Evolutionary conservation across 2,113 vertebrate species (phyloP).

Genomic region (Odocoileus hemionus): DNA sequence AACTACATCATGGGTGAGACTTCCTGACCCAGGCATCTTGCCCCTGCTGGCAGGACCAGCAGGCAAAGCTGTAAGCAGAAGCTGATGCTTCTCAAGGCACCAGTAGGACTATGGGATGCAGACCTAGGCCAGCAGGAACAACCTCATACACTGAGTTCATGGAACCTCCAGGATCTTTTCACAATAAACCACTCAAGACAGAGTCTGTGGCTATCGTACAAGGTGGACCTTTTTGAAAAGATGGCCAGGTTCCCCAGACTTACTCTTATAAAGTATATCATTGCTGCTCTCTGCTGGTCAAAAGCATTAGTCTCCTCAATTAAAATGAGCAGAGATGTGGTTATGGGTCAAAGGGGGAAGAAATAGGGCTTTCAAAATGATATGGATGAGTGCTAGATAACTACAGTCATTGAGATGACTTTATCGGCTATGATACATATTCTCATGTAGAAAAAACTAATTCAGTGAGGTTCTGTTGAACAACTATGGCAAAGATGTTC

Average conservation of each 20-base stretch:
- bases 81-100: not conserved
- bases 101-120: not conserved
- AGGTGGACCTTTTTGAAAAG: not conserved
- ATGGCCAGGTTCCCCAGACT: constrained; percentile 44
- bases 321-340: not conserved
- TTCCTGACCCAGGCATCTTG: not conserved
- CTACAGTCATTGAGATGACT: not conserved
- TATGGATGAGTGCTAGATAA: not conserved
- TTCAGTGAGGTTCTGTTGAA: not conserved
- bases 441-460: not conserved
- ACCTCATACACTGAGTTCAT: not conserved
- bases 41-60: not conserved
- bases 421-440: not conserved
- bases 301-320: constrained; percentile 66
- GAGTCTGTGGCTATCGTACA: not conserved
- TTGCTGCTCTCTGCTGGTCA: constrained; percentile 85
- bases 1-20: no score
- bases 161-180: not conserved
- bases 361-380: not conserved
- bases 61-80: not conserved
- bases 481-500: not conserved
- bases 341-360: not conserved
- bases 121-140: not conserved
- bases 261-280: constrained; percentile 65
- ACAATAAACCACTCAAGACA: not conserved